Conservation (phyloP, 2,888 invertebrate genomes). For the Serripes groenlandicus region DNA sequence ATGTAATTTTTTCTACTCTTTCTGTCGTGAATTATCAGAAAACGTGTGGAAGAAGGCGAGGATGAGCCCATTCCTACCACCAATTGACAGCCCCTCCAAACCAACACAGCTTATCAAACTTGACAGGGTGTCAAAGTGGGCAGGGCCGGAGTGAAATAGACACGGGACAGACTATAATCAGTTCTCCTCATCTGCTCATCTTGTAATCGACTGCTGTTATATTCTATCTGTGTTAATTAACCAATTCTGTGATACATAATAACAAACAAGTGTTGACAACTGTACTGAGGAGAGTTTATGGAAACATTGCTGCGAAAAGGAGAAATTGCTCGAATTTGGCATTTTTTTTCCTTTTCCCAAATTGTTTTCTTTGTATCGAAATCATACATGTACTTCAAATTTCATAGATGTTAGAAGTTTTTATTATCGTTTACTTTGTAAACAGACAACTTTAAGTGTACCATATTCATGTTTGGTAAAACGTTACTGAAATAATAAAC, state of each 20-base stretch:
- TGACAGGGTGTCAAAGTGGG: constrained; percentile 45
- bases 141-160: constrained; percentile 42
- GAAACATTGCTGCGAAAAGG: not conserved
- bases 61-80: constrained; percentile 37
- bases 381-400: too few relatives aligned
- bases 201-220: too few relatives aligned
- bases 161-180: too few relatives aligned
- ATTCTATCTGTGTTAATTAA: too few relatives aligned
- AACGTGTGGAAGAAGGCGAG: constrained; percentile 16
- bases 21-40: constrained; percentile 13
- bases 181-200: too few relatives aligned
- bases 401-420: too few relatives aligned
- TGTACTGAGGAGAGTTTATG: not conserved
- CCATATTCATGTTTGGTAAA: too few relatives aligned
- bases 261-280: not conserved
- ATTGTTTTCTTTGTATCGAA: constrained; percentile 5
- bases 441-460: too few relatives aligned
- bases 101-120: constrained; percentile 22
- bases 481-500: too few relatives aligned
- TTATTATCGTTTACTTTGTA: too few relatives aligned
- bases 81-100: constrained; percentile 23
- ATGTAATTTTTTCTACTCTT: not conserved
- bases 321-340: not conserved
- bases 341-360: constrained; percentile 5
- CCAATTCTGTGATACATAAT: too few relatives aligned